A percentile compares a stretch with the other conserved stretches of the same genome.
Conservation (phyloP, 2,888 invertebrate genomes). For the Sycophila texana region DNA sequence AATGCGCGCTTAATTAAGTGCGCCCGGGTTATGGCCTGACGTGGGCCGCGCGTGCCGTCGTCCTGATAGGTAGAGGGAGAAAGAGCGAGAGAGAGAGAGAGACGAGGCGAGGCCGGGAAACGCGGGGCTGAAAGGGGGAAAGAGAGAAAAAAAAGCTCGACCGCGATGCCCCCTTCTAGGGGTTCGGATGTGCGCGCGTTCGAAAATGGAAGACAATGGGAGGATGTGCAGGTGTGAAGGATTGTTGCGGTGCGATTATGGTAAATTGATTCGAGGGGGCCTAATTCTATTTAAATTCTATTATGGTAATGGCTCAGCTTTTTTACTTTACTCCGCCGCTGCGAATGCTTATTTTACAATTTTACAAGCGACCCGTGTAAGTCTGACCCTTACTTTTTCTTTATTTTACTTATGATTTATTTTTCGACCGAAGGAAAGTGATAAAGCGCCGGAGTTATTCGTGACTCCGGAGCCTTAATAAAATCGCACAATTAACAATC, state of each 20-base stretch:
- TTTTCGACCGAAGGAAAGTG: too few relatives aligned
- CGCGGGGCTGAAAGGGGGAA: background rate
- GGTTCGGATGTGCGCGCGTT: background rate
- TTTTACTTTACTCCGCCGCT: too few relatives aligned
- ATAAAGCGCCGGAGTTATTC: too few relatives aligned
- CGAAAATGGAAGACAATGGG: slow-evolving; percentile 14
- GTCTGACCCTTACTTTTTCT: too few relatives aligned
- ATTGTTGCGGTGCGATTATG: too few relatives aligned
- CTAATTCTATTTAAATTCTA: too few relatives aligned
- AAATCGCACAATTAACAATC: slow-evolving; percentile 10
- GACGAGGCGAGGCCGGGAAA: background rate
- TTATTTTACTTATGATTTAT: too few relatives aligned
- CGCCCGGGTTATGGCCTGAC: slow-evolving; percentile 62
- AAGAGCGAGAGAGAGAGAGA: background rate
- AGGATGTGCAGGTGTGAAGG: background rate
- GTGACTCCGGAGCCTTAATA: background rate
- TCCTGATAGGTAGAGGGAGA: background rate
- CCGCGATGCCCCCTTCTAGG: background rate
- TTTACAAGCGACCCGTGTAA: too few relatives aligned
- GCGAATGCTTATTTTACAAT: too few relatives aligned
- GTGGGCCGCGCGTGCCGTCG: slow-evolving; percentile 37
- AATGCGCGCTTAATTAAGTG: slow-evolving; percentile 74
- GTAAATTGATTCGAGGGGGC: background rate
- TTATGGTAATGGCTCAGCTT: too few relatives aligned
- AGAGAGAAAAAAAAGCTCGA: background rate